Conservation (phyloP, 1,140 invertebrate species). For the Neodiprion virginianus region DNA sequence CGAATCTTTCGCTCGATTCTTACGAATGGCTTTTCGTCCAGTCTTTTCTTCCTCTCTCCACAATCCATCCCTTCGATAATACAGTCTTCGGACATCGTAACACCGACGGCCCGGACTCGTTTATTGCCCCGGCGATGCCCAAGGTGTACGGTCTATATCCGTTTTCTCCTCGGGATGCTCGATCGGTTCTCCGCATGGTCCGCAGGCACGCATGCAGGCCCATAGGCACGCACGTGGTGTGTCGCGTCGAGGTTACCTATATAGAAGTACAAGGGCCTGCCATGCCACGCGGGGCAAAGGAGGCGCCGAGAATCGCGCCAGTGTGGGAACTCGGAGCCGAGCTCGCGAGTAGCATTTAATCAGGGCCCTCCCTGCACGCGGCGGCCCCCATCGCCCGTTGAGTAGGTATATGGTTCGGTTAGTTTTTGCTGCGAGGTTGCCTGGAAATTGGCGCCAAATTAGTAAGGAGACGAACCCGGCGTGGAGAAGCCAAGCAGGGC, state of each 20-base stretch:
- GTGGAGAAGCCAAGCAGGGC: slow-evolving; percentile 27
- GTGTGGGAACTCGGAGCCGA: slow-evolving; percentile 25
- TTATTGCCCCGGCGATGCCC: slow-evolving; percentile 1
- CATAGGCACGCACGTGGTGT: slow-evolving; percentile 16
- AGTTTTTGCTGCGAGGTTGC: slow-evolving; percentile 62
- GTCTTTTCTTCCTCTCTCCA: not conserved
- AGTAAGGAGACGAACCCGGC: slow-evolving; percentile 51
- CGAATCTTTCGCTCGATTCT: no score
- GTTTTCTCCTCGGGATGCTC: not conserved
- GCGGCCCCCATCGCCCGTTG: slow-evolving; percentile 25
- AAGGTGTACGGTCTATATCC: not conserved
- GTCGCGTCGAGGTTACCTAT: slow-evolving; percentile 28
- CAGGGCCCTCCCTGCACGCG: slow-evolving; percentile 49
- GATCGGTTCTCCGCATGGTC: not conserved
- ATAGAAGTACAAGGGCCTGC: not conserved
- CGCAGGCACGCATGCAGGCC: not conserved
- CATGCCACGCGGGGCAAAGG: slow-evolving; percentile 15
- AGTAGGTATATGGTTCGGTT: slow-evolving; percentile 61
- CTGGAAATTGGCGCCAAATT: slow-evolving; percentile 64
- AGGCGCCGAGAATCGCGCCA: slow-evolving; percentile 16
- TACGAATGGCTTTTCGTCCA: slow-evolving; percentile 20
- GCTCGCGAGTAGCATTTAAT: slow-evolving; percentile 60
- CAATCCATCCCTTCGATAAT: slow-evolving; percentile 10
- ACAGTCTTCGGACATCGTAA: slow-evolving; percentile 19
- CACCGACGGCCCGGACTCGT: slow-evolving; percentile 23